phyloP scores from a whole-genome alignment of 2,797 vertebrate species.

The Huso huso region DNA sequence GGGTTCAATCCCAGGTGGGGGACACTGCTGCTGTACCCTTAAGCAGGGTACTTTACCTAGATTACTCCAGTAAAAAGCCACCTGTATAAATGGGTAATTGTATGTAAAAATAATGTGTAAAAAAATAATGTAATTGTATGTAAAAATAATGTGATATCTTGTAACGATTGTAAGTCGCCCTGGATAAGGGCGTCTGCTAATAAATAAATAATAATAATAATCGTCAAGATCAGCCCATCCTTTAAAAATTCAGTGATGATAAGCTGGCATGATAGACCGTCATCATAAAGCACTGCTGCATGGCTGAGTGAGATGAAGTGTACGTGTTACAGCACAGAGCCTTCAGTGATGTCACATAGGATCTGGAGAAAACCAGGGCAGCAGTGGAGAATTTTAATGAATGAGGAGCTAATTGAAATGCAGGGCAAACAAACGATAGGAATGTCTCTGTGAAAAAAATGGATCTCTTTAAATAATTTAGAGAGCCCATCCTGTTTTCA shows the following conservation, averaged over 20 bases:
- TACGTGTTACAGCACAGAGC: background rate
- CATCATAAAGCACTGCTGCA: slow-evolving; percentile 11
- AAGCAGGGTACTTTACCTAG: too few species aligned
- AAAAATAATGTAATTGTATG: too few species aligned
- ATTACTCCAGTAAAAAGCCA: too few species aligned
- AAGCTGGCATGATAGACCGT: slow-evolving; percentile 18
- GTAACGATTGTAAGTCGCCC: too few species aligned
- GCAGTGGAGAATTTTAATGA: slow-evolving; percentile 4
- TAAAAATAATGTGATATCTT: too few species aligned
- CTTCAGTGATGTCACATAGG: background rate
- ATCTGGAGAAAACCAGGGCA: background rate
- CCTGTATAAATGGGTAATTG: too few species aligned
- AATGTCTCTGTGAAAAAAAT: background rate
- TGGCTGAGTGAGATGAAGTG: slow-evolving; percentile 8
- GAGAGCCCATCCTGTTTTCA: background rate
- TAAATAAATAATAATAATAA: too few species aligned
- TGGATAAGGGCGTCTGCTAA: too few species aligned
- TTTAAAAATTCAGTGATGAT: slow-evolving; percentile 15
- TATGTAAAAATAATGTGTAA: too few species aligned
- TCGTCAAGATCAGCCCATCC: background rate
- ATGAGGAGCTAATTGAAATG: slow-evolving; percentile 7
- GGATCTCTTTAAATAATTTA: background rate
- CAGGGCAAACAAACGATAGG: background rate
- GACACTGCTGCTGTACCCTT: too few species aligned
- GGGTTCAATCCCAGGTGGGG: too few species aligned